Conservation (phyloP, 2,797 vertebrate species). For the Manis javanica region DNA sequence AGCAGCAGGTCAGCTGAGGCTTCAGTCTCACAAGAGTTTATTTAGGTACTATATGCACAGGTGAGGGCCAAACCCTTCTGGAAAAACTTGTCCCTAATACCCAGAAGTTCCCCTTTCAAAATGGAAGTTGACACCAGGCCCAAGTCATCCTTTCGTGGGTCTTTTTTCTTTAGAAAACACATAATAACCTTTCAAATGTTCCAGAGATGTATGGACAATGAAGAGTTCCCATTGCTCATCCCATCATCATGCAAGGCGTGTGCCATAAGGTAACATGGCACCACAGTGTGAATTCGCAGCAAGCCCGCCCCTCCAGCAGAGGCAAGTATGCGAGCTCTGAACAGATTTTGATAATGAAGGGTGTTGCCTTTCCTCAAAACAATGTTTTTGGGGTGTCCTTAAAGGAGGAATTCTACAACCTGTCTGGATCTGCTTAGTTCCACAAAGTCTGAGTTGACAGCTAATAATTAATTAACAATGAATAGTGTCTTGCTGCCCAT, state of each 20-base stretch:
- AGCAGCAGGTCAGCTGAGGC: background rate
- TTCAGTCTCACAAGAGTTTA: background rate
- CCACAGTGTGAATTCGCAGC: conserved; percentile 82
- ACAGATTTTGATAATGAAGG: conserved; percentile 84
- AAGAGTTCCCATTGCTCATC: conserved; percentile 55
- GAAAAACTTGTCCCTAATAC: conserved; percentile 71
- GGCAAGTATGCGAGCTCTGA: conserved; percentile 78
- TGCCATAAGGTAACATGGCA: background rate
- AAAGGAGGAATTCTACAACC: conserved; percentile 83
- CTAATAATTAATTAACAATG: conserved; percentile 90
- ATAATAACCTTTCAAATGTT: conserved; percentile 30
- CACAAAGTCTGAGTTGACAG: conserved; percentile 85
- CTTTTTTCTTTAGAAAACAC: conserved; percentile 39
- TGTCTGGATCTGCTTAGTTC: conserved; percentile 83
- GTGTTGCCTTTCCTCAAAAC: conserved; percentile 85
- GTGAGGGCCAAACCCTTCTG: background rate
- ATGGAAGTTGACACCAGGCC: conserved; percentile 78
- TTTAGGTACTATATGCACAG: background rate
- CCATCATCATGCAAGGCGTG: conserved; percentile 50
- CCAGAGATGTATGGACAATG: conserved; percentile 31
- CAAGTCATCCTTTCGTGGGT: background rate
- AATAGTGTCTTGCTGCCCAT: conserved; percentile 85
- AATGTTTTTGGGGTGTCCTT: conserved; percentile 77
- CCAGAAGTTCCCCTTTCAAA: conserved; percentile 80
- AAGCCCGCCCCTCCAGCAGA: conserved; percentile 77